Percentiles rank a stretch among this genome's conserved stretches.
These are phyloP conservation scores for Orestias chungarensis DNA, from an alignment of 2,797 vertebrate species.

Conservation along the genomic window DNA sequence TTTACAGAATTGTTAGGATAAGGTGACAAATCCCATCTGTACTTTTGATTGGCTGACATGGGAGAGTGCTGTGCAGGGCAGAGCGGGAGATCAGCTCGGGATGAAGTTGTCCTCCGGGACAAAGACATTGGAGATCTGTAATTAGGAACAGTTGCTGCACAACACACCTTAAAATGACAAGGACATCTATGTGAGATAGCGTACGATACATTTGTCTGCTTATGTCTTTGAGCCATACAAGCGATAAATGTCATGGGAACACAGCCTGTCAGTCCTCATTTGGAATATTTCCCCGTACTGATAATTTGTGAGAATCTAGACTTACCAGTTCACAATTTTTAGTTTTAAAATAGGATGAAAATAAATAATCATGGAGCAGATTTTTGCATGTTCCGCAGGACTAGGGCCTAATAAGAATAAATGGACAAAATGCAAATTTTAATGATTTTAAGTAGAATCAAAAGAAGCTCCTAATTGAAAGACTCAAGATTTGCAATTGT, in stretches of 20 bases:
- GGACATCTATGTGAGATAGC: not conserved
- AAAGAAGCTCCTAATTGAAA: not conserved
- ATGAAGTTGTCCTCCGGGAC: slow-evolving; percentile 3
- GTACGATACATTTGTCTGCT: not conserved
- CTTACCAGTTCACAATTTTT: not conserved
- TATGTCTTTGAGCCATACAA: slow-evolving; percentile 2
- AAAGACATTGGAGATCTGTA: not conserved
- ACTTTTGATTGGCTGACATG: not conserved
- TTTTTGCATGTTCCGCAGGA: not conserved
- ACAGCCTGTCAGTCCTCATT: not conserved
- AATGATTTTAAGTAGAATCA: not conserved
- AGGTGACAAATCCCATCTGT: slow-evolving; percentile 18
- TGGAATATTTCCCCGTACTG: not conserved
- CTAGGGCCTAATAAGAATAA: not conserved
- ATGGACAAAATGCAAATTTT: not conserved
- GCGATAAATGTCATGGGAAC: slow-evolving; percentile 9
- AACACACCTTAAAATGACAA: slow-evolving; percentile 14
- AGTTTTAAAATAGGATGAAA: not conserved
- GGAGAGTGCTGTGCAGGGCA: slow-evolving; percentile 1
- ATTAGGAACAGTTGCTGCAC: not conserved
- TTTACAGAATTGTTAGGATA: not conserved
- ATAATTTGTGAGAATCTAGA: not conserved
- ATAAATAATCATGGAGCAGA: not conserved
- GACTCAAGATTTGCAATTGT: not conserved
- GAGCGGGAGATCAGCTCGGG: not conserved